These are phyloP conservation scores for Heliconius hortense DNA, from an alignment of 2,888 invertebrate genomes.

Conservation along the genomic window DNA sequence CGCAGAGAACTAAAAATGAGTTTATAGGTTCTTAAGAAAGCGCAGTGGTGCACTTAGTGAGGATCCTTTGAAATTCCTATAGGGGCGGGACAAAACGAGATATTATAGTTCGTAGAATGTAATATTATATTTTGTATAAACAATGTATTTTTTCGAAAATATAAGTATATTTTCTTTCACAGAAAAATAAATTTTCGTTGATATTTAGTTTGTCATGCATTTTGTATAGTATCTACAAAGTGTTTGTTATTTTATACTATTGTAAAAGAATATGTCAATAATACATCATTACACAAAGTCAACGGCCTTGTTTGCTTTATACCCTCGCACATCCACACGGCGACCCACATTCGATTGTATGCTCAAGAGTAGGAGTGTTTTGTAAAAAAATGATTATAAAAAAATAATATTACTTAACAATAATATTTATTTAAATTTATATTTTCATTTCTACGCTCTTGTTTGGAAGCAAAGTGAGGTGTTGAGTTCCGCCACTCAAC, in stretches of 20 bases:
- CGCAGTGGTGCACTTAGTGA: background rate
- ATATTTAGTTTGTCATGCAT: background rate
- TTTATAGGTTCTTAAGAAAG: background rate
- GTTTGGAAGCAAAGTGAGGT: too few relatives aligned
- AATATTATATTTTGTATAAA: background rate
- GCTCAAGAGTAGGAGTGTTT: background rate
- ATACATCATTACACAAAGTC: conserved; percentile 3
- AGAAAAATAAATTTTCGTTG: background rate
- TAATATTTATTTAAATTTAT: too few relatives aligned
- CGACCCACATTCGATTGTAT: conserved; percentile 2
- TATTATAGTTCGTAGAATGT: too few relatives aligned
- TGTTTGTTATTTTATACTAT: conserved; percentile 9
- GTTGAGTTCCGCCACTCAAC: too few relatives aligned
- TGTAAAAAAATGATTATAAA: background rate
- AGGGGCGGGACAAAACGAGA: background rate
- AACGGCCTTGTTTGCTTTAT: conserved; percentile 10
- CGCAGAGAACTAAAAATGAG: background rate
- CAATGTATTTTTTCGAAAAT: background rate
- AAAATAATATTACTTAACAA: too few relatives aligned
- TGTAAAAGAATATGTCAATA: conserved; percentile 16
- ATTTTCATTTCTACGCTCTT: too few relatives aligned
- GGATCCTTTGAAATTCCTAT: background rate
- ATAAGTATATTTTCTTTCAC: background rate
- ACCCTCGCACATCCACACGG: background rate
- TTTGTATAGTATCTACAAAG: background rate